Percentiles rank a stretch among this genome's conserved stretches.
These are phyloP conservation scores for Apostichopus californicus DNA, from an alignment of 35 echinoderm and acorn worm genomes.

Conservation along the genomic window DNA sequence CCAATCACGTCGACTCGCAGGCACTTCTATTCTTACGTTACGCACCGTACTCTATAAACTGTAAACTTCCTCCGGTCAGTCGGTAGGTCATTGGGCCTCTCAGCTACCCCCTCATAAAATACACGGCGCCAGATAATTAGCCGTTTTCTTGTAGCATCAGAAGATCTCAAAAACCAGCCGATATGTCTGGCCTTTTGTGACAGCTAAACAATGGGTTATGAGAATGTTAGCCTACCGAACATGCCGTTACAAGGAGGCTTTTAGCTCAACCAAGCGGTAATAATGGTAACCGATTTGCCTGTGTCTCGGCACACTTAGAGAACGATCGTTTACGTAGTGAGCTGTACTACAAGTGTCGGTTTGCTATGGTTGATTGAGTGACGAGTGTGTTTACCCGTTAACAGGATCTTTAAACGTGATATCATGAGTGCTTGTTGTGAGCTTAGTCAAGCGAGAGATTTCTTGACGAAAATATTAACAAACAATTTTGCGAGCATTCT, in stretches of 20 bases:
- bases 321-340: neutral
- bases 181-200: constrained; percentile 12
- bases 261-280: constrained; percentile 37
- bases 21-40: neutral
- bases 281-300: constrained; percentile 40
- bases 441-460: neutral
- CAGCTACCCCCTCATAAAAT: neutral
- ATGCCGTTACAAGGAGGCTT: constrained; percentile 48
- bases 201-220: constrained; percentile 36
- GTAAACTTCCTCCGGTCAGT: neutral
- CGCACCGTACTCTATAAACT: neutral
- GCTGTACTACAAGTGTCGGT: constrained; percentile 2
- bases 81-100: neutral
- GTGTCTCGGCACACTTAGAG: neutral
- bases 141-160: constrained; percentile 13
- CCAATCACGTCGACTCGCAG: too few species aligned
- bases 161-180: constrained; percentile 2
- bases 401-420: constrained; percentile 1
- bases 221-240: constrained; percentile 41
- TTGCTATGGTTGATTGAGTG: constrained; percentile 15
- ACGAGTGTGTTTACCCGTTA: constrained; percentile 8
- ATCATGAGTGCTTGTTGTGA: constrained; percentile 22
- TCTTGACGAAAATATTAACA: neutral
- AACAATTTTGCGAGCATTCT: neutral
- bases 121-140: constrained; percentile 41